Percentiles rank a stretch among this genome's conserved stretches.
Evolutionary conservation across 37 sponge, comb jelly and placozoan species (phyloP).

Genomic region (Spongilla lacustris): DNA sequence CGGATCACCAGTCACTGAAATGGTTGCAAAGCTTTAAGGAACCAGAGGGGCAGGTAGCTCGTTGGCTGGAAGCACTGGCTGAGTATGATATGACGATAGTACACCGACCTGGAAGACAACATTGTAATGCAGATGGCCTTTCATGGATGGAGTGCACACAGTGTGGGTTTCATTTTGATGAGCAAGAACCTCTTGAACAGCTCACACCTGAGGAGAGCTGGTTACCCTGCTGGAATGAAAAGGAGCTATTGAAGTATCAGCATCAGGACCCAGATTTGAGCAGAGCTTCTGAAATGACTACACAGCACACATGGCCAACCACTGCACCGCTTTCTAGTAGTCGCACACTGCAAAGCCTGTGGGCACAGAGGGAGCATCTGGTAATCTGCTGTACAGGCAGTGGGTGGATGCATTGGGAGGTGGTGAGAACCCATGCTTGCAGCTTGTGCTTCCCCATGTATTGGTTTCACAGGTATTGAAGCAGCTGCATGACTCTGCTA

Average conservation of each 20-base stretch:
- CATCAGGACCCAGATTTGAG: too few relatives aligned
- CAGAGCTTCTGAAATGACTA: too few relatives aligned
- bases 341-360: neutral
- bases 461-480: neutral
- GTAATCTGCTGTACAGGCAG: conserved; percentile 17
- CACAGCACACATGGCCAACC: too few relatives aligned
- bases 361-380: conserved; percentile 26
- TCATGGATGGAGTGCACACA: conserved; percentile 9
- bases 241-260: too few relatives aligned
- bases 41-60: conserved; percentile 36
- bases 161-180: neutral
- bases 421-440: neutral
- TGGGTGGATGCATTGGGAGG: conserved; percentile 14
- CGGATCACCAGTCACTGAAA: conserved; percentile 18
- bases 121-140: conserved; percentile 20
- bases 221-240: too few relatives aligned
- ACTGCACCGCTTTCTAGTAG: too few relatives aligned
- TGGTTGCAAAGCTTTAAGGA: conserved; percentile 38
- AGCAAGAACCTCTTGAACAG: too few relatives aligned
- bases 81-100: conserved; percentile 9
- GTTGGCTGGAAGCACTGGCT: conserved; percentile 23
- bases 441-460: conserved; percentile 14
- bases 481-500: conserved; percentile 2
- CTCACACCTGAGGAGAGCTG: too few relatives aligned
- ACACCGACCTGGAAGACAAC: conserved; percentile 15